Conservation (phyloP, 2,888 invertebrate species). For the Melikaiella ostensackeni region DNA sequence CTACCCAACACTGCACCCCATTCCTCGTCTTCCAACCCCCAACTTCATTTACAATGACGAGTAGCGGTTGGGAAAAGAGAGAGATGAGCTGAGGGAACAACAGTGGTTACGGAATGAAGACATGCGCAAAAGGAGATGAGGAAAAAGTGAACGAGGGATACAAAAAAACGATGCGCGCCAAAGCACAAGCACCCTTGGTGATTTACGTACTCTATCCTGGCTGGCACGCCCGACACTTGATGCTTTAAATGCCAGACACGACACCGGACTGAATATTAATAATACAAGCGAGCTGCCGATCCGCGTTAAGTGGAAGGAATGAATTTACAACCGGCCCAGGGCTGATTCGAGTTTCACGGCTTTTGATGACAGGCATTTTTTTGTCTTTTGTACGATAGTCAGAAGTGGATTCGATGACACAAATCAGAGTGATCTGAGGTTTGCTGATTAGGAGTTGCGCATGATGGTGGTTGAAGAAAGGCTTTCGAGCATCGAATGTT, state of each 20-base stretch:
- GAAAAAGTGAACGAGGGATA: slow-evolving; percentile 23
- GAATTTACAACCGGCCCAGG: neutral
- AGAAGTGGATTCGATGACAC: neutral
- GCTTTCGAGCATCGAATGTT: neutral
- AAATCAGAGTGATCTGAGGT: neutral
- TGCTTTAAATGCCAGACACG: slow-evolving; percentile 53
- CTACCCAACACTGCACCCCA: slow-evolving; percentile 4
- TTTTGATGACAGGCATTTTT: neutral
- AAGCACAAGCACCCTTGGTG: slow-evolving; percentile 25
- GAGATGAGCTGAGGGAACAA: neutral
- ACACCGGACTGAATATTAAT: slow-evolving; percentile 57
- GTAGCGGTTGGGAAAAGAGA: slow-evolving; percentile 9
- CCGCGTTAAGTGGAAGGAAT: slow-evolving; percentile 38
- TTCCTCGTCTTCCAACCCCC: slow-evolving; percentile 10
- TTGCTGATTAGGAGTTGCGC: neutral
- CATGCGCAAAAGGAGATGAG: slow-evolving; percentile 6
- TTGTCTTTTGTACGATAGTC: neutral
- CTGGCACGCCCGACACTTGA: slow-evolving; percentile 45
- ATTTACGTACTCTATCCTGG: slow-evolving; percentile 40
- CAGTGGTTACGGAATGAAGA: slow-evolving; percentile 15
- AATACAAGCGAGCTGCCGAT: slow-evolving; percentile 46
- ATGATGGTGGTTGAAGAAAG: neutral
- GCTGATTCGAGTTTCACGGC: neutral
- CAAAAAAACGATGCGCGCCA: slow-evolving; percentile 25
- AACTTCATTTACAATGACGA: slow-evolving; percentile 25